Base-by-base conservation (phyloP, 2,797 vertebrate genomes). In the Pogonophryne albipinna region DNA sequence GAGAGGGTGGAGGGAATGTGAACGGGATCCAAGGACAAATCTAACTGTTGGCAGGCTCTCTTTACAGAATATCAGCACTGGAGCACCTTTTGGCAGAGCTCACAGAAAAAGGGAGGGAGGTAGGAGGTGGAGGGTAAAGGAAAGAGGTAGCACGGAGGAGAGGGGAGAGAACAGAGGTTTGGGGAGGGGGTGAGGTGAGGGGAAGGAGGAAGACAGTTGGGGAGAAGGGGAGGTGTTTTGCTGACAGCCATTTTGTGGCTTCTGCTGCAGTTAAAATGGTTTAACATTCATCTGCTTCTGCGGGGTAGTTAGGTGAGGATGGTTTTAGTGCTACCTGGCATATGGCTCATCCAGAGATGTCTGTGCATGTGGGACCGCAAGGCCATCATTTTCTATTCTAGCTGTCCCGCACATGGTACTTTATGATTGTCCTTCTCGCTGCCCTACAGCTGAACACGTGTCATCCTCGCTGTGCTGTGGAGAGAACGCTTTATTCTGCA, bases 181-280 rank as follows among this genome's bases (percentile, higher is more conserved):
- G 80, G 89, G 44, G 68, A 59, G 80, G 60, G 65, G 55, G 81
- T 82, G 85, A 86, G 84, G 83, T 76, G 77, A 84, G 76, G 89
- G 78, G 81, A 87, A 85, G 83, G 82, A 91, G 84, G 85, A 86
- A 89, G 89, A 90, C 89, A 90, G 89, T 90, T 90, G 88, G 91
- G 90, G 89, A 92, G 85, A 80, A 91, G 76, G 86, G 89, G 89
- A 92, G 89, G 83, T 91, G 91, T 92, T 93, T 93, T 94, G 85
- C 92, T 93, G 94, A 91, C 92, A 95, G 93, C 92, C 94, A 94
- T 95, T 95, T 95, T 96, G 93, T 95, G 92, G 91, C 92, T 92
- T 92, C 91, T 90, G 82, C 91, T 94, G 93, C 89, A 93, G 91
- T 92, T 91, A 92, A 89, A 93, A 93, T 91, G 91, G 88, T 91